Base-by-base conservation (phyloP, 2,888 invertebrate genomes). In the Entomobrya proxima region DNA sequence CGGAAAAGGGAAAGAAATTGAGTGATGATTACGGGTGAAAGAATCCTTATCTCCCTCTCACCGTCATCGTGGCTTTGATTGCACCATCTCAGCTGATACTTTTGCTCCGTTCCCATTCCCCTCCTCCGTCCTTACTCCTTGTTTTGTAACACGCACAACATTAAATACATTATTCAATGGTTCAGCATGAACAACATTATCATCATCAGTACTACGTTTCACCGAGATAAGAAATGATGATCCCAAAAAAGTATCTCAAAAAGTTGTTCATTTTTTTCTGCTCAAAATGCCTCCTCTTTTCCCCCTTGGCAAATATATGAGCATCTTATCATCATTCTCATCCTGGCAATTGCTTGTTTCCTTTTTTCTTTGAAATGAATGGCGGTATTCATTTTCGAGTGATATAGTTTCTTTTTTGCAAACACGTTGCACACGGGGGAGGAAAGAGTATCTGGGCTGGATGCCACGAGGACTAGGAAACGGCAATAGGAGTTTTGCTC, bases 131-230 rank as follows among this genome's bases (percentile, higher is more conserved):
- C 61, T 27, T 3, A 32, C 64, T 64, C 32, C 27, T 64, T 18
- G 35, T 64, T 35, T 24, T 37, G n/a, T 35, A 35, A 64, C 64
- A 64, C 64, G 18, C 35, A 64, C 64, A 64, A 64, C 64, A 64
- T 64, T 64, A 64, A 64, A 64, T 64, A 64, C 64, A 64, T 64
- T 64, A 64, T 64, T 64, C 64, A 64, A 64, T 64, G 64, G 64
- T n/a, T 35, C n/a, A 64, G 32, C 64, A 64, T 64, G n/a, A n/a
- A n/a, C n/a, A n/a, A n/a, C n/a, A n/a, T n/a, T n/a, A n/a, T n/a
- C n/a, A n/a, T n/a, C n/a, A n/a, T n/a, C n/a, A n/a, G n/a, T n/a
- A n/a, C n/a, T 37, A 64, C 52, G 52, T 24, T 55, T 64, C 64
- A 64, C 37, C n/a, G 32, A 3, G 18, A 35, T 64, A 24, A 64